Evolutionary conservation across 2,888 invertebrate genomes (phyloP).

Genomic region (Anthrax anthrax): DNA sequence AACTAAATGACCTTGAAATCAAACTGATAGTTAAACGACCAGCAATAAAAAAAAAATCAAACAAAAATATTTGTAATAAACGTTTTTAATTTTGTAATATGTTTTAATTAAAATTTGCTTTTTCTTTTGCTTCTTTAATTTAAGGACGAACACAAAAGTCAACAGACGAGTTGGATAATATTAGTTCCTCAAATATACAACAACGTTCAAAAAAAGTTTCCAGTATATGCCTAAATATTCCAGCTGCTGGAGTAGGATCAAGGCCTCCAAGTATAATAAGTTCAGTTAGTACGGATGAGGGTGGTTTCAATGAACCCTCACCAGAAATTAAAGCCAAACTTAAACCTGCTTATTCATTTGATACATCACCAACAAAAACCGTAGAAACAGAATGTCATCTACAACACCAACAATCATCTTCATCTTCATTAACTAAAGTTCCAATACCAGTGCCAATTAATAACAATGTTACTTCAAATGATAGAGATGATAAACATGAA

Average conservation of each 20-base stretch:
- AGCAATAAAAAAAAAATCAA: no score
- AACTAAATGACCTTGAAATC: no score
- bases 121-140: no score
- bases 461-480: background rate
- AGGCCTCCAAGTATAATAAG: slow-evolving; percentile 54
- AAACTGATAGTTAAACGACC: no score
- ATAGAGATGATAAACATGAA: slow-evolving; percentile 1
- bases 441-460: background rate
- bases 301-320: slow-evolving; percentile 57
- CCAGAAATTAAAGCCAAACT: slow-evolving; percentile 53
- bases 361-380: slow-evolving; percentile 10
- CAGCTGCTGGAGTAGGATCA: slow-evolving; percentile 46
- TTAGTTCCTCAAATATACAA: slow-evolving; percentile 7
- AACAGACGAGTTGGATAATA: slow-evolving; percentile 9
- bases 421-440: slow-evolving; percentile 2
- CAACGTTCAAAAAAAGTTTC: slow-evolving; percentile 41
- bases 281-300: slow-evolving; percentile 46
- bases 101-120: no score
- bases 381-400: slow-evolving; percentile 4
- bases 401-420: slow-evolving; percentile 2
- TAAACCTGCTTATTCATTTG: slow-evolving; percentile 24
- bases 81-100: no score
- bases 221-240: slow-evolving; percentile 46
- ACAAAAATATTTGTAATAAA: no score
- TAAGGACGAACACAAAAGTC: slow-evolving; percentile 16